Base-by-base conservation (phyloP, 2,113 vertebrate genomes). In the Sardina pilchardus region DNA sequence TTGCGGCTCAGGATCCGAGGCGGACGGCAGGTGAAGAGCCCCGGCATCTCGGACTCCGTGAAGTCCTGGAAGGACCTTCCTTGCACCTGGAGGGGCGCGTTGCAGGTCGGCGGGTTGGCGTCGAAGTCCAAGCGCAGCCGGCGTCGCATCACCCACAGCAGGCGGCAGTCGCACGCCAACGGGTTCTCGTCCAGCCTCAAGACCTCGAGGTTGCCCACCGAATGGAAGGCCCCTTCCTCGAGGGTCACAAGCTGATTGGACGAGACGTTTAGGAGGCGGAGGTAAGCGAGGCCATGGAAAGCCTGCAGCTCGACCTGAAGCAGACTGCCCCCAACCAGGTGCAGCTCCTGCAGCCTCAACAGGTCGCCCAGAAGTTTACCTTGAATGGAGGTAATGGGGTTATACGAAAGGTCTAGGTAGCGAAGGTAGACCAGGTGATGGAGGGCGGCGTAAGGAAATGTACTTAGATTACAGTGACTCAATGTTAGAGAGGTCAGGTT, bases 121-220 rank as follows among this genome's bases (percentile, higher is more conserved):
- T 95, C 95, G 3, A 96, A 96, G 88, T 94, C 89, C 39, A 97
- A 90, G 39, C 78, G 84, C n/a, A 50, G 36, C 0, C 92, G 93
- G 0, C 93, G 92, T 14, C 88, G 93, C 14, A 95, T 90, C 50
- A 97, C 85, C 97, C 97, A 98, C 59, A 96, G 94, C 82, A 97
- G 94, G 3, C 96, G 95, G 85, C 97, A 98, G 88, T 98, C 97
- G 0, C 97, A 98, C 1, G 93, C 93, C 36, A 98, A 85, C 0
- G 96, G 96, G 88, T 98, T 98, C 16, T 91, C 87, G 0, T 96
- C 95, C 30, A 98, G 91, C 24, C 95, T 89, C 21, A 98, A 91
- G n/a, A 93, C 92, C 88, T 93, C 93, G 5, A 98, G 88, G 67
- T 90, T 90, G 1, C 93, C 90, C 24, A 93, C 91, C 0, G 96